phyloP scores from a whole-genome alignment of 2,888 invertebrate species.

The Microctonus aethiopoides region DNA sequence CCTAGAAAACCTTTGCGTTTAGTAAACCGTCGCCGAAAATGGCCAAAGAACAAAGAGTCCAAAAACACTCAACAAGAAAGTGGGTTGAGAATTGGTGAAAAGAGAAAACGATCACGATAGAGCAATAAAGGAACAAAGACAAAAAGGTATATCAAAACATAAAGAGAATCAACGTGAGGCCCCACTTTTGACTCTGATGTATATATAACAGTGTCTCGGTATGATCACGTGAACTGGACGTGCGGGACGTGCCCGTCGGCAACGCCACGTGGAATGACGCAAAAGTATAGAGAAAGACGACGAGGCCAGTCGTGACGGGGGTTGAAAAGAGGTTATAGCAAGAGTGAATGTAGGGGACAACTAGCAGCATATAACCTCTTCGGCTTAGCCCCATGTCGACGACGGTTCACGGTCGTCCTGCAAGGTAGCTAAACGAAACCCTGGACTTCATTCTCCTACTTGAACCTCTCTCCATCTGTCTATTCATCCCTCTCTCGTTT shows the following conservation, averaged over 20 bases:
- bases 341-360: slow-evolving; percentile 34
- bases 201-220: slow-evolving; percentile 12
- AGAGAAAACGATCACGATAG: background rate
- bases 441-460: slow-evolving; percentile 25
- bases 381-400: slow-evolving; percentile 36
- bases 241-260: slow-evolving; percentile 54
- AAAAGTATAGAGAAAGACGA: slow-evolving; percentile 38
- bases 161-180: slow-evolving; percentile 13
- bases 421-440: slow-evolving; percentile 20
- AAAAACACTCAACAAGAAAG: slow-evolving; percentile 35
- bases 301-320: slow-evolving; percentile 51
- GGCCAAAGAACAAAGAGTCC: slow-evolving; percentile 36
- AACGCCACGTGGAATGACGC: slow-evolving; percentile 44
- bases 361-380: slow-evolving; percentile 36
- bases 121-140: background rate
- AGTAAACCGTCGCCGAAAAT: slow-evolving; percentile 32
- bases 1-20: slow-evolving; percentile 46
- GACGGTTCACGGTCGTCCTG: slow-evolving; percentile 40
- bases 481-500: background rate
- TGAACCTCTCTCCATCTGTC: slow-evolving; percentile 18
- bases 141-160: background rate
- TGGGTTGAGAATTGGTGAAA: slow-evolving; percentile 21
- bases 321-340: slow-evolving; percentile 52
- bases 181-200: background rate
- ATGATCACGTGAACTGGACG: slow-evolving; percentile 31